Evolutionary conservation across 2,797 vertebrate genomes (phyloP).

Genomic region (Okamejei kenojei): DNA sequence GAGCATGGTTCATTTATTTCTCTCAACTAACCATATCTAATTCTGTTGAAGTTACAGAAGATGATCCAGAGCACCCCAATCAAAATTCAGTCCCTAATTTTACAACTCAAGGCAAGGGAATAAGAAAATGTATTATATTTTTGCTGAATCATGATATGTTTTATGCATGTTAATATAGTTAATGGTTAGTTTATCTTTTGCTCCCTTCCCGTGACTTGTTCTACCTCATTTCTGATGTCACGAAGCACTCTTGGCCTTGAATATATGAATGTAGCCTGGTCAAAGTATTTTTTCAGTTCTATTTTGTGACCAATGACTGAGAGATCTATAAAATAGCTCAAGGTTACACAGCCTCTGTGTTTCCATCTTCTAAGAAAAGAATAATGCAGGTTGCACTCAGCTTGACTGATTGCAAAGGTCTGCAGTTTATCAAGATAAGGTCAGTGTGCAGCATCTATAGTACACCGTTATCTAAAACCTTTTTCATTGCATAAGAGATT

Average conservation of each 20-base stretch:
- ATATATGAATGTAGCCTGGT: background rate
- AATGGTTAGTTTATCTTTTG: background rate
- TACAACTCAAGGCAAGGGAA: background rate
- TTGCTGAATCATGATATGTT: background rate
- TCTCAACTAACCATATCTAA: background rate
- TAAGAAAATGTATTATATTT: background rate
- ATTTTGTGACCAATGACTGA: background rate
- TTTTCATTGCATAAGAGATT: background rate
- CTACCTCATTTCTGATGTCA: background rate
- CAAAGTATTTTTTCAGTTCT: background rate
- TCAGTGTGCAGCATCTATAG: background rate
- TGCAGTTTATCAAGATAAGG: background rate
- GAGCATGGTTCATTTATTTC: background rate
- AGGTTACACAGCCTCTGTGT: background rate
- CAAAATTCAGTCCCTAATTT: background rate
- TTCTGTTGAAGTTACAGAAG: background rate
- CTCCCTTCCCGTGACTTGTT: background rate
- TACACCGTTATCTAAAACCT: background rate
- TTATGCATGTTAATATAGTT: background rate
- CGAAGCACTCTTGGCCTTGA: background rate
- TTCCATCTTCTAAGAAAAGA: background rate
- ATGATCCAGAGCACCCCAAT: background rate
- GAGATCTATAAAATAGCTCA: background rate
- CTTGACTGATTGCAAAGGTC: background rate
- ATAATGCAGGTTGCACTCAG: background rate